Evolutionary conservation across 2,888 invertebrate genomes (phyloP).

Genomic region (Papilio elwesi): DNA sequence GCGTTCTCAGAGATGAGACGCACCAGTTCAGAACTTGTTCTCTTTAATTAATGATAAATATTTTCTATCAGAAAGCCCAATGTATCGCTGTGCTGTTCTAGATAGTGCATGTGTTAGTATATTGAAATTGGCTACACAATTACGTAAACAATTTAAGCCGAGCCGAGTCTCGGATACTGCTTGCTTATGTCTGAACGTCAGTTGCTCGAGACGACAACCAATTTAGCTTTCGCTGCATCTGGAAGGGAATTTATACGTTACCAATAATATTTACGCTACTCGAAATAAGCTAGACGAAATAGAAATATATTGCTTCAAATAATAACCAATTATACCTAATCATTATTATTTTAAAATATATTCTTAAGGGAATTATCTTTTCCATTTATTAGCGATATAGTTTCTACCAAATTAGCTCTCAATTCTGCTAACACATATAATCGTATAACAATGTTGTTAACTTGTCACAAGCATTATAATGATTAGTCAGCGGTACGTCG

Average conservation of each 20-base stretch:
- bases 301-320: neutral
- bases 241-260: slow-evolving; percentile 24
- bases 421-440: no score
- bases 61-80: neutral
- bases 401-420: no score
- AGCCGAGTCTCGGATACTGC: slow-evolving; percentile 31
- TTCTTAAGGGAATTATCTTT: no score
- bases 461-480: no score
- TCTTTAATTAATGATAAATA: neutral
- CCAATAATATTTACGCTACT: slow-evolving; percentile 31
- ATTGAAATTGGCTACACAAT: slow-evolving; percentile 38
- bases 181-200: slow-evolving; percentile 39
- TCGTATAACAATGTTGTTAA: no score
- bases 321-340: neutral
- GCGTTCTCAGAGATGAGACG: no score
- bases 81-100: neutral
- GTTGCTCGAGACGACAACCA: slow-evolving; percentile 36
- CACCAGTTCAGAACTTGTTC: no score
- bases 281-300: neutral
- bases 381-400: no score
- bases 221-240: slow-evolving; percentile 37
- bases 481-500: no score
- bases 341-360: no score
- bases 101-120: slow-evolving; percentile 27
- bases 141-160: slow-evolving; percentile 39